These are phyloP conservation scores for Trogon melanurus DNA, from an alignment of 2,113 vertebrate genomes.

Conservation along the genomic window DNA sequence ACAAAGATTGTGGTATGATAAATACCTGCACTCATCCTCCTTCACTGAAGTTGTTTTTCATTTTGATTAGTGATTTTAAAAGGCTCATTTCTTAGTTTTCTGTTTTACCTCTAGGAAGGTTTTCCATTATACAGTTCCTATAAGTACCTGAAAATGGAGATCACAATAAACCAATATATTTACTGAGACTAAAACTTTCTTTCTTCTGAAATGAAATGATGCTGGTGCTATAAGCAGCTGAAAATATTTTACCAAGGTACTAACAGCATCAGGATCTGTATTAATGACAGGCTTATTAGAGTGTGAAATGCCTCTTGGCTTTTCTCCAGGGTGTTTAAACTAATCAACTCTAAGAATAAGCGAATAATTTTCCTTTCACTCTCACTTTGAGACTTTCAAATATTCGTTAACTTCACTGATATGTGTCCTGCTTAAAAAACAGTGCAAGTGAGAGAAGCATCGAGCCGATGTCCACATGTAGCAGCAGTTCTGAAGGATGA, in stretches of 20 bases:
- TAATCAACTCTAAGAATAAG: conserved; percentile 13
- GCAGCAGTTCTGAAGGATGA: background rate
- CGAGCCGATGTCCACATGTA: background rate
- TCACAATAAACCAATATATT: conserved; percentile 17
- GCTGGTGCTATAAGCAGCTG: background rate
- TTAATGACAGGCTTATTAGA: conserved; percentile 38
- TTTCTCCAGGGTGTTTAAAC: conserved; percentile 25
- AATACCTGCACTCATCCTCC: conserved; percentile 10
- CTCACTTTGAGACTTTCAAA: background rate
- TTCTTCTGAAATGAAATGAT: conserved; percentile 13
- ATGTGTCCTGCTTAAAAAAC: background rate
- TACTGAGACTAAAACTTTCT: conserved; percentile 8
- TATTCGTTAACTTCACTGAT: background rate
- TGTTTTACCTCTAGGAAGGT: conserved; percentile 31
- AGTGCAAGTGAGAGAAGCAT: background rate
- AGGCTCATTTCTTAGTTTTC: conserved; percentile 35
- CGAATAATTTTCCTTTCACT: background rate
- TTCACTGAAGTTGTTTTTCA: conserved; percentile 47
- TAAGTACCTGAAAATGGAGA: conserved; percentile 18
- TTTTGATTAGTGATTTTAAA: conserved; percentile 56
- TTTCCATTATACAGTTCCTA: conserved; percentile 24
- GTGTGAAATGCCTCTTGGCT: conserved; percentile 14
- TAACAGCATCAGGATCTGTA: background rate
- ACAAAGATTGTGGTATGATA: background rate
- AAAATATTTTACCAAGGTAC: conserved; percentile 15